A percentile compares a stretch with the other conserved stretches of the same genome.
These are phyloP conservation scores for Stercorarius parasiticus DNA, from an alignment of 2,113 vertebrate genomes.

Conservation along the genomic window DNA sequence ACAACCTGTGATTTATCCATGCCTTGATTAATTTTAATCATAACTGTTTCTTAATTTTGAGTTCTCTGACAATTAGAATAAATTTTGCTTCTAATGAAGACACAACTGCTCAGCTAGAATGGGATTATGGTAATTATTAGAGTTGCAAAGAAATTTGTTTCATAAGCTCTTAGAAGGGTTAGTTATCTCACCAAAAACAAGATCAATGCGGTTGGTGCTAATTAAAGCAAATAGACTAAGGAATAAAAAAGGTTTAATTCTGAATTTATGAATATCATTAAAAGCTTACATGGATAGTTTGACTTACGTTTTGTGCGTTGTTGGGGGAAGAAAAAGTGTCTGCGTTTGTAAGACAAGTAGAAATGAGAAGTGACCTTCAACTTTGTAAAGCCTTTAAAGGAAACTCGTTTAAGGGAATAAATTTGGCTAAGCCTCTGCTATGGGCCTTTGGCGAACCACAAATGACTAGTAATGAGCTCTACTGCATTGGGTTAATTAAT, in stretches of 20 bases:
- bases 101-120: conserved; percentile 48
- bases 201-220: conserved; percentile 60
- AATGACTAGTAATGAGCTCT: conserved; percentile 30
- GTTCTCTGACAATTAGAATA: conserved; percentile 58
- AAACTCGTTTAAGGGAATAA: not conserved
- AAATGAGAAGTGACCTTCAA: conserved; percentile 56
- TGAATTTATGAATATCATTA: conserved; percentile 68
- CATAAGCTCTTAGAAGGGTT: conserved; percentile 64
- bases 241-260: conserved; percentile 55
- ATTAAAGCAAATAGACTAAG: conserved; percentile 72
- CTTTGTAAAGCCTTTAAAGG: conserved; percentile 6
- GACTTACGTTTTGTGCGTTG: conserved; percentile 24
- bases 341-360: conserved; percentile 32
- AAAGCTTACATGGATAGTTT: conserved; percentile 30
- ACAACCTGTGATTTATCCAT: conserved; percentile 10
- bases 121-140: conserved; percentile 69
- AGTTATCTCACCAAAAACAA: conserved; percentile 68
- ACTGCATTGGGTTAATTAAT: conserved; percentile 34
- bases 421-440: not conserved
- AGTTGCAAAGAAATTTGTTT: conserved; percentile 59
- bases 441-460: not conserved
- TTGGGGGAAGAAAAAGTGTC: conserved; percentile 25
- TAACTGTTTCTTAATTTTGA: conserved; percentile 59
- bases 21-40: conserved; percentile 58
- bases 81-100: conserved; percentile 60